Evolutionary conservation across 2,888 invertebrate genomes (phyloP).

Genomic region (Diabrotica balteata): DNA sequence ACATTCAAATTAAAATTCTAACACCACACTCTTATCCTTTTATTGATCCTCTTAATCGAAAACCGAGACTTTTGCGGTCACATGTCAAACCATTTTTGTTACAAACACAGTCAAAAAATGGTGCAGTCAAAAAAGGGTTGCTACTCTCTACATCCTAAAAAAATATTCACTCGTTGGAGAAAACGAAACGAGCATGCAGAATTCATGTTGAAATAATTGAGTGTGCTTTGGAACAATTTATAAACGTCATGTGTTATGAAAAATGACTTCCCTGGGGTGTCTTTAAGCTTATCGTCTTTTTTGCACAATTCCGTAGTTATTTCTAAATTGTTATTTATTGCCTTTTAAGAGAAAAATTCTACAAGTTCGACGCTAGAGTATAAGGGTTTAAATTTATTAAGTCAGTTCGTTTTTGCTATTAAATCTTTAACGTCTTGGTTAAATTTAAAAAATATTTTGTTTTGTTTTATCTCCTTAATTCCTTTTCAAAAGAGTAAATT

Average conservation of each 20-base stretch:
- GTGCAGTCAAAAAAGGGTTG: too few relatives aligned
- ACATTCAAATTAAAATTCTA: neutral
- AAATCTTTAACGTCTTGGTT: too few relatives aligned
- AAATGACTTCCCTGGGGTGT: constrained; percentile 24
- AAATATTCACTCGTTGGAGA: neutral
- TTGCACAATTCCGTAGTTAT: constrained; percentile 19
- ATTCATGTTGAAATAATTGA: constrained; percentile 29
- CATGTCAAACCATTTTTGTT: too few relatives aligned
- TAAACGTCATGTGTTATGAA: constrained; percentile 29
- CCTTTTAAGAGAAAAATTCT: constrained; percentile 14
- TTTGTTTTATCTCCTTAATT: too few relatives aligned
- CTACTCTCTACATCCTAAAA: neutral
- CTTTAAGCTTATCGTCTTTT: constrained; percentile 27
- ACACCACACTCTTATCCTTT: neutral
- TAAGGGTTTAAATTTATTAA: too few relatives aligned
- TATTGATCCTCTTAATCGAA: neutral
- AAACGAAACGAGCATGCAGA: constrained; percentile 12
- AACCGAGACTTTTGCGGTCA: too few relatives aligned
- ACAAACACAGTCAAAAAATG: too few relatives aligned
- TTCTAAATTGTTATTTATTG: constrained; percentile 27
- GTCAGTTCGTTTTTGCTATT: too few relatives aligned
- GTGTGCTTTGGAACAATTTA: constrained; percentile 29
- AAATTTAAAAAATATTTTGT: too few relatives aligned
- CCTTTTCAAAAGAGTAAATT: too few relatives aligned
- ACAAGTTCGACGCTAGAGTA: constrained; percentile 1